Evolutionary conservation across 1,140 invertebrate species (phyloP).

Genomic region (Brachionus rubens): DNA sequence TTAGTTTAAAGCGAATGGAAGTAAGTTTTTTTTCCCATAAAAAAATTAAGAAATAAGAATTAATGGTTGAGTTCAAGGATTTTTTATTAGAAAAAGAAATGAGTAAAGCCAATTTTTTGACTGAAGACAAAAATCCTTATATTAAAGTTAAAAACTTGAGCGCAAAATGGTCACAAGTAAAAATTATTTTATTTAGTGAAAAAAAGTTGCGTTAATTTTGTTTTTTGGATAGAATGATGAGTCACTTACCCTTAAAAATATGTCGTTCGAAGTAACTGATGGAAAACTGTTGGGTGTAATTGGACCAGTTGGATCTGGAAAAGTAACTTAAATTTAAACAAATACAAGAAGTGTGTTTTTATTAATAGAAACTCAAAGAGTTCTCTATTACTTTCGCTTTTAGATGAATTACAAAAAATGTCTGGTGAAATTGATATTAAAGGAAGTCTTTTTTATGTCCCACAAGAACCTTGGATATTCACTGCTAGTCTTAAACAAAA

Average conservation of each 20-base stretch:
- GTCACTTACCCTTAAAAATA: not conserved
- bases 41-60: no score
- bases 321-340: not conserved
- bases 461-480: slow-evolving; percentile 47
- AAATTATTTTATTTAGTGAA: not conserved
- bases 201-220: not conserved
- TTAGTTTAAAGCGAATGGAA: slow-evolving; percentile 24
- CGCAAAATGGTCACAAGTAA: slow-evolving; percentile 9
- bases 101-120: not conserved
- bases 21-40: not conserved
- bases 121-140: not conserved
- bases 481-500: slow-evolving; percentile 31
- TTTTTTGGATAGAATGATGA: not conserved
- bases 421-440: not conserved
- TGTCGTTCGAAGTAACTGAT: slow-evolving; percentile 55
- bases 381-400: slow-evolving; percentile 14
- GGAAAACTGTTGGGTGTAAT: slow-evolving; percentile 62
- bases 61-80: not conserved
- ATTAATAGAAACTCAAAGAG: not conserved
- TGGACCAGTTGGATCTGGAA: slow-evolving; percentile 42
- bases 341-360: not conserved
- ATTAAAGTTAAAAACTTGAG: not conserved
- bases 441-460: slow-evolving; percentile 33
- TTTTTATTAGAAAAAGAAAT: not conserved
- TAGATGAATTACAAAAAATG: slow-evolving; percentile 34